Conservation (phyloP, 2,113 vertebrate genomes). For the Sylvietta virens region DNA sequence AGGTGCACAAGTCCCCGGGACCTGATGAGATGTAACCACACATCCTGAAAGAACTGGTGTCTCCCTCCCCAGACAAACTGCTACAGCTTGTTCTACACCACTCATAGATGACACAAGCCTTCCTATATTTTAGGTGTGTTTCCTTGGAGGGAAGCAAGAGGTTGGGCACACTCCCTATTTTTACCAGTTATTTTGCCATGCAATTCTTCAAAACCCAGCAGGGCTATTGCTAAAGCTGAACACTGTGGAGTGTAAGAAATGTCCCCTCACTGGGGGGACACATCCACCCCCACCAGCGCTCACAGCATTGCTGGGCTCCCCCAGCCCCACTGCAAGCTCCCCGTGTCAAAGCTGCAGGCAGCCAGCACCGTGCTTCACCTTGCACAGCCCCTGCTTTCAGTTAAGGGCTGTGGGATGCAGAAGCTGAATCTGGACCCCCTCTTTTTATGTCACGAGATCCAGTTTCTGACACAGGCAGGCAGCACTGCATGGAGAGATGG, state of each 20-base stretch:
- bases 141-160: background rate
- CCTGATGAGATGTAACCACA: too few relatives aligned
- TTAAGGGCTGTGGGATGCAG: background rate
- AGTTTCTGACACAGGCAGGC: background rate
- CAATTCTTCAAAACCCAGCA: background rate
- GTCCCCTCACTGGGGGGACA: background rate
- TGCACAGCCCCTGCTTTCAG: background rate
- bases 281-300: background rate
- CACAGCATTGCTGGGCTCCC: background rate
- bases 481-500: background rate
- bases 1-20: background rate
- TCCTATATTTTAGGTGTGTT: background rate
- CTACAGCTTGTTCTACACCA: background rate
- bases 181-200: background rate
- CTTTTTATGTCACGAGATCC: background rate
- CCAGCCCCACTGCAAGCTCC: background rate
- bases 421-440: background rate
- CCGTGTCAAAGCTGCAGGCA: background rate
- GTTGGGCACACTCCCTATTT: background rate
- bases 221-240: background rate
- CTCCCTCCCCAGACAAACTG: background rate
- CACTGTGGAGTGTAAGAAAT: background rate
- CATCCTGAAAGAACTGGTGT: background rate
- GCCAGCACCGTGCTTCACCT: background rate
- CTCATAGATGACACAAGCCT: background rate